Evolutionary conservation across 1,140 invertebrate species (phyloP).

Genomic region (Eupristina koningsbergeri): DNA sequence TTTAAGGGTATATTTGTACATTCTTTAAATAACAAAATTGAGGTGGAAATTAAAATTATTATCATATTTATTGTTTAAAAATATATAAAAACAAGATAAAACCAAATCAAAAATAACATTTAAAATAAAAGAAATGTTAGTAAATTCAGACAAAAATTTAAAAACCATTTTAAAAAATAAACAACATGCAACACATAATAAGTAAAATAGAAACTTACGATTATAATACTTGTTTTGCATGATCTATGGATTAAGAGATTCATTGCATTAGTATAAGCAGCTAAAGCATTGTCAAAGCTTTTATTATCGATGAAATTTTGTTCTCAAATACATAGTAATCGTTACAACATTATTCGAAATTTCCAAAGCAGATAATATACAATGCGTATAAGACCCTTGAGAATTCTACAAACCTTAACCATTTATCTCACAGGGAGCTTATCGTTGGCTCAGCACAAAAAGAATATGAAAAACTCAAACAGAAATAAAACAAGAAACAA

Average conservation of each 20-base stretch:
- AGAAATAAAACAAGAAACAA: neutral
- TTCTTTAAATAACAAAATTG: neutral
- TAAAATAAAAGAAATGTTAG: neutral
- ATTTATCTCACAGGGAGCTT: neutral
- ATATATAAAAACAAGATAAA: neutral
- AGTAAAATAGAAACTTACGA: neutral
- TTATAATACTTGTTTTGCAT: neutral
- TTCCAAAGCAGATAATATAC: constrained; percentile 26
- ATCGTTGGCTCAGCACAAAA: neutral
- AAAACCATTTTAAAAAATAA: neutral
- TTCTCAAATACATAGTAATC: neutral
- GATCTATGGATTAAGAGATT: neutral
- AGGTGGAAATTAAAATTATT: neutral
- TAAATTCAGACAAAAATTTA: neutral
- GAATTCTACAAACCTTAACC: neutral
- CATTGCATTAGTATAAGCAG: neutral
- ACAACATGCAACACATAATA: neutral
- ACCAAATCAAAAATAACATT: neutral
- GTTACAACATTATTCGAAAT: neutral
- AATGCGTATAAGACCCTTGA: neutral
- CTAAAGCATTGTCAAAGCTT: neutral
- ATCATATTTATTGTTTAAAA: neutral
- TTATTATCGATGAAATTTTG: neutral
- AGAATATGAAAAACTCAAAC: neutral
- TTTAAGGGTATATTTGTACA: too few species aligned